Evolutionary conservation across 2,113 vertebrate species (phyloP).

Genomic region (Boulengeromyrus knoepffleri): DNA sequence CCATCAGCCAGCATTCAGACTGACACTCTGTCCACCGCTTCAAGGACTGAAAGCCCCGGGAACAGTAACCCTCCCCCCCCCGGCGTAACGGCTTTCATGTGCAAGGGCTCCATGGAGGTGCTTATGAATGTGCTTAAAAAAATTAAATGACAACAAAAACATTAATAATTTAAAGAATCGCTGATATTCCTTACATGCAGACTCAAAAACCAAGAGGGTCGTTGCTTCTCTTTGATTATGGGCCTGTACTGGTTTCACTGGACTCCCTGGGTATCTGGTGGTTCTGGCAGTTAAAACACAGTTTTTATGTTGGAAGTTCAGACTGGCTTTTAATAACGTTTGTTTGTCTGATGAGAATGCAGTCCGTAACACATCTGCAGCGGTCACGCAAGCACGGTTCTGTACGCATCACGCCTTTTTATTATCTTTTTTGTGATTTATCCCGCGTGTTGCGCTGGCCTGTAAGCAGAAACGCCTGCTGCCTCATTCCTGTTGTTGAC

Average conservation of each 20-base stretch:
- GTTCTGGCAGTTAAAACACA: neutral
- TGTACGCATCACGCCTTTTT: neutral
- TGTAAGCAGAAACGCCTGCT: constrained; percentile 46
- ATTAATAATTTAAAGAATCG: neutral
- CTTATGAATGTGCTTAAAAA: neutral
- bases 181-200: neutral
- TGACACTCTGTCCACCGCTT: neutral
- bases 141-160: neutral
- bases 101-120: neutral
- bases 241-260: neutral
- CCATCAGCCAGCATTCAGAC: neutral
- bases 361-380: neutral
- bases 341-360: neutral
- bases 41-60: neutral
- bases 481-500: constrained; percentile 49
- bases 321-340: neutral
- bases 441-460: neutral
- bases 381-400: neutral
- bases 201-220: neutral
- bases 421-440: neutral
- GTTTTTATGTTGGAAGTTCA: neutral
- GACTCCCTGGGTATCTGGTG: neutral
- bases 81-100: neutral
- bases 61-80: neutral
- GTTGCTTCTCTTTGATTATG: neutral